Conservation (phyloP, 2,797 vertebrate species). For the Dicrostonyx torquatus region DNA sequence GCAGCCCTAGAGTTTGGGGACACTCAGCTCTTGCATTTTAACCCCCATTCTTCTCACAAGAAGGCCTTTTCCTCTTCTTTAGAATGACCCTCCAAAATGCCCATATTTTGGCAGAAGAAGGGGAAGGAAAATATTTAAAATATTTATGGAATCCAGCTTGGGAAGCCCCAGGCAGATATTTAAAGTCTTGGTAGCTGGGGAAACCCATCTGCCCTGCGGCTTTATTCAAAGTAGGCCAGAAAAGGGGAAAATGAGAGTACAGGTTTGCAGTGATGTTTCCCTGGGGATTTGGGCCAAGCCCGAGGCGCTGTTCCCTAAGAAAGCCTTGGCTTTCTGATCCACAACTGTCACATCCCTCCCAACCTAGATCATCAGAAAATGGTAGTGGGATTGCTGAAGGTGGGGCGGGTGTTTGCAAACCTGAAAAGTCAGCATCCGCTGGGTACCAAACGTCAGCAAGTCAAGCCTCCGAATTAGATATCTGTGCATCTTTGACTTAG, state of each 20-base stretch:
- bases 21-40: background rate
- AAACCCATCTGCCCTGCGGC: conserved; percentile 60
- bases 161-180: conserved; percentile 66
- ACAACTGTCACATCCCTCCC: no score
- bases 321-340: background rate
- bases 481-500: background rate
- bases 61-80: background rate
- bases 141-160: conserved; percentile 51
- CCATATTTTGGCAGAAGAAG: background rate
- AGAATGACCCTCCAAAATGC: background rate
- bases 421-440: background rate
- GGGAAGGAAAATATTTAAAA: conserved; percentile 65
- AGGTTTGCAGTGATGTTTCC: background rate
- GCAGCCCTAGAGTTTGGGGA: background rate
- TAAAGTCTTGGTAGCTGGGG: conserved; percentile 60
- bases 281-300: conserved; percentile 2
- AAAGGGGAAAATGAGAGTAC: background rate
- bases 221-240: conserved; percentile 66
- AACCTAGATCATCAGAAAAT: background rate
- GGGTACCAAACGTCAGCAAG: background rate
- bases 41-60: background rate
- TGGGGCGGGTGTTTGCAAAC: background rate
- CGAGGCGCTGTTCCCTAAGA: background rate
- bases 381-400: background rate
- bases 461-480: conserved; percentile 17